phyloP scores from a whole-genome alignment of 1,140 invertebrate genomes.

The Nylanderia fulva region DNA sequence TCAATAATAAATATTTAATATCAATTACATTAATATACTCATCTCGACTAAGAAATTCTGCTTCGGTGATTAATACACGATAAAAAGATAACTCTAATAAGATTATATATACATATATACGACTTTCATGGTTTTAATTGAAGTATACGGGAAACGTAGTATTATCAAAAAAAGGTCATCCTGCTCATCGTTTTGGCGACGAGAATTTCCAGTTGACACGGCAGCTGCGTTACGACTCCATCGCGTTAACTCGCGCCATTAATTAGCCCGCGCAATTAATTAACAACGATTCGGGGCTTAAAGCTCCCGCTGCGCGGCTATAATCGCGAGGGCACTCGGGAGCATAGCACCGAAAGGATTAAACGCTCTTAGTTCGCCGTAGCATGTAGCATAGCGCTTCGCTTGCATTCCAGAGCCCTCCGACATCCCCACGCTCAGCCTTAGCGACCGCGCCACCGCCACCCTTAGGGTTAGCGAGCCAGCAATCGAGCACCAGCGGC shows the following conservation, averaged over 20 bases:
- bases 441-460: conserved; percentile 75
- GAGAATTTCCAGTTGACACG: conserved; percentile 42
- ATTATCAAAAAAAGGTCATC: conserved; percentile 6
- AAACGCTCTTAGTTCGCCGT: conserved; percentile 55
- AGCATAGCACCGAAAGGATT: conserved; percentile 65
- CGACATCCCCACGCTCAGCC: conserved; percentile 78
- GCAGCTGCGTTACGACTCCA: conserved; percentile 36
- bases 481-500: conserved; percentile 62
- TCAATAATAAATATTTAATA: neutral
- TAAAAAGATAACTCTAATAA: neutral
- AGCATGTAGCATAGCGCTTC: conserved; percentile 78
- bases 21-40: neutral
- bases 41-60: neutral
- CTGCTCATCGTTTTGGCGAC: neutral
- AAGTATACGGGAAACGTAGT: neutral
- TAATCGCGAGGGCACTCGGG: conserved; percentile 44
- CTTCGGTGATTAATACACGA: conserved; percentile 10
- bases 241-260: conserved; percentile 49
- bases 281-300: conserved; percentile 55
- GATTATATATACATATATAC: neutral
- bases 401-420: conserved; percentile 84
- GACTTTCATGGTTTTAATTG: neutral
- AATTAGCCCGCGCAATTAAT: conserved; percentile 59
- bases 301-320: conserved; percentile 15
- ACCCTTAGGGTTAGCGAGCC: conserved; percentile 74